Percentiles rank a stretch among this genome's conserved stretches.
Conservation (phyloP, 2,888 invertebrate genomes). For the Tribolium freemani region DNA sequence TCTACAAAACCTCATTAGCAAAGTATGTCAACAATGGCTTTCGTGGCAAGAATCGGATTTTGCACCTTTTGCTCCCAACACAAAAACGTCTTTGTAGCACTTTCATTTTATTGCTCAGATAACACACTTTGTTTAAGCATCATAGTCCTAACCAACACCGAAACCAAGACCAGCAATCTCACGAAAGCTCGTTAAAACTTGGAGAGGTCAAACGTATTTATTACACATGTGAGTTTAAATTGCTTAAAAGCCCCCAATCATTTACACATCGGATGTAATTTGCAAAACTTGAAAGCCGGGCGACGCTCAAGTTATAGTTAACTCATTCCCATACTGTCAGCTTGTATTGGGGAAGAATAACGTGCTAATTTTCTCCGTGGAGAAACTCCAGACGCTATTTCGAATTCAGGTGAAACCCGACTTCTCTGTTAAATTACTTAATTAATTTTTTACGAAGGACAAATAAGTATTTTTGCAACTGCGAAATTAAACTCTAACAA, state of each 20-base stretch:
- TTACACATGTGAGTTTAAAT: slow-evolving; percentile 5
- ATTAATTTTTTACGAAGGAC: neutral
- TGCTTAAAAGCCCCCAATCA: slow-evolving; percentile 6
- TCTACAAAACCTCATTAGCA: slow-evolving; percentile 39
- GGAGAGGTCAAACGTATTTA: slow-evolving; percentile 13
- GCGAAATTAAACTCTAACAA: neutral
- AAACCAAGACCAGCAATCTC: slow-evolving; percentile 17
- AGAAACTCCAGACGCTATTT: neutral
- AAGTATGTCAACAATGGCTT: slow-evolving; percentile 42
- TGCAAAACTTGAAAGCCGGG: slow-evolving; percentile 22
- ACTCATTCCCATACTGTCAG: slow-evolving; percentile 13
- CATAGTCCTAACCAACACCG: neutral
- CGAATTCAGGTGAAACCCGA: slow-evolving; percentile 8
- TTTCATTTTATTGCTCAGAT: slow-evolving; percentile 10
- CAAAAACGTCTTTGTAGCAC: slow-evolving; percentile 18
- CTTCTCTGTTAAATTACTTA: neutral
- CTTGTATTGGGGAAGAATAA: slow-evolving; percentile 7
- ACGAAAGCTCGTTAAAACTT: slow-evolving; percentile 2
- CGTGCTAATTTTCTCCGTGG: slow-evolving; percentile 9
- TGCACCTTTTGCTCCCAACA: slow-evolving; percentile 17
- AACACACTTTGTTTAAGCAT: neutral
- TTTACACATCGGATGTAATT: slow-evolving; percentile 14
- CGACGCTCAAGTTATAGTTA: slow-evolving; percentile 15
- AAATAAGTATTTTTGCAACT: neutral
- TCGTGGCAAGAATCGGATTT: slow-evolving; percentile 25